Evolutionary conservation across 2,113 vertebrate genomes (phyloP).

Genomic region (Amblyornis subalaris): DNA sequence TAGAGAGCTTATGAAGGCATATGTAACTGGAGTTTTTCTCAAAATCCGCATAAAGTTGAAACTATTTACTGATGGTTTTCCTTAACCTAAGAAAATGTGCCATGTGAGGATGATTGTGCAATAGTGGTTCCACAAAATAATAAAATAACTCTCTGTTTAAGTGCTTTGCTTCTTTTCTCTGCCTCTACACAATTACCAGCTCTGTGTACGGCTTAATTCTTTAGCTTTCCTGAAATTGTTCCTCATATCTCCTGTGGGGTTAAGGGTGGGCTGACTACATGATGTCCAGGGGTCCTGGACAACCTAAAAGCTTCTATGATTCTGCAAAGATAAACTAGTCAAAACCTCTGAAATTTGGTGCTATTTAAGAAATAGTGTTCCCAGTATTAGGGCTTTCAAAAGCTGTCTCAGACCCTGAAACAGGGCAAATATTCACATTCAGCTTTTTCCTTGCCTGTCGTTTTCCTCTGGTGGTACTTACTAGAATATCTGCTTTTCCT

Average conservation of each 20-base stretch:
- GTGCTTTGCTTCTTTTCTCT: not conserved
- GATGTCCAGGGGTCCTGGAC: not conserved
- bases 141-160: not conserved
- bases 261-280: not conserved
- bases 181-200: not conserved
- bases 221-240: not conserved
- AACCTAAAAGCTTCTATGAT: not conserved
- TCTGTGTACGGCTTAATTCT: not conserved
- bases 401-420: not conserved
- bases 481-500: not conserved
- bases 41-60: not conserved
- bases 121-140: not conserved
- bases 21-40: not conserved
- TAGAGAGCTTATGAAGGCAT: not conserved
- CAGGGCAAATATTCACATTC: not conserved
- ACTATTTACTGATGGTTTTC: not conserved
- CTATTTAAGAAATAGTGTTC: not conserved
- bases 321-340: not conserved
- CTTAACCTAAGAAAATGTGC: not conserved
- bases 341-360: not conserved
- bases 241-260: not conserved
- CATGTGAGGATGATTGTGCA: not conserved
- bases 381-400: not conserved
- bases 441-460: not conserved
- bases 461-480: not conserved